Evolutionary conservation across 2,888 invertebrate genomes (phyloP), one percentile per base, ranked within the genome.

Genomic region (Abscondita cerata): DNA sequence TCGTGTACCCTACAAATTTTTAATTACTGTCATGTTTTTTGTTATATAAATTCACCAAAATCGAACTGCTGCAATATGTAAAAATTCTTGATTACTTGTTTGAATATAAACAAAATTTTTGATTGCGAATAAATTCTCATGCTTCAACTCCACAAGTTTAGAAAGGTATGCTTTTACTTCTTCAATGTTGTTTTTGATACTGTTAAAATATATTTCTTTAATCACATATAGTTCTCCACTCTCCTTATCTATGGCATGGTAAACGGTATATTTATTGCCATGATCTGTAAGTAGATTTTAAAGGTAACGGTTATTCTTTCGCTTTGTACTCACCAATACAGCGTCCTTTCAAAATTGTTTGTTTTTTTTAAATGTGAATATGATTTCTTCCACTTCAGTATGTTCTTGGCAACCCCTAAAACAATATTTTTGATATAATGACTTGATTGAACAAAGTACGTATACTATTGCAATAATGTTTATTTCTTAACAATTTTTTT

Each of bases 151-250:
- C n/a, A 87, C 83, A 60, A 95, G 51, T 19, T 13, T 11, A 12
- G 9, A 13, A 12, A 58, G 16, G 8, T 58, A 9, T 3, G 31
- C 81, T 16, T 87, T 83, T 73, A 87, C 86, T 3, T 44, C 81
- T 16, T 87, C 83, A 73, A 87, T 86, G 20, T 94, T 81, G 77
- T 95, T 95, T 75, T 91, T 89, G 71, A 95, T 93, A 48, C 95
- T 84, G 62, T 84, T 84, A 2, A 91, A 79, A 40, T 80, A 83
- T 94, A 94, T 95, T 77, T 94, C 93, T 31, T 87, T 88, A 11
- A 93, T 83, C 20, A 89, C 86, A 0, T 93, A 81, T 46, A 89
- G 76, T 66, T 90, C 89, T 0, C 93, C 93, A 8, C 87, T 85
- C 57, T 85, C 85, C 54, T 85, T 84, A 75, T 95, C 95, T 15